A percentile compares a stretch with the other conserved stretches of the same genome.
phyloP scores from a whole-genome alignment of 1,140 invertebrate species.

The Heliconius hewitsoni region DNA sequence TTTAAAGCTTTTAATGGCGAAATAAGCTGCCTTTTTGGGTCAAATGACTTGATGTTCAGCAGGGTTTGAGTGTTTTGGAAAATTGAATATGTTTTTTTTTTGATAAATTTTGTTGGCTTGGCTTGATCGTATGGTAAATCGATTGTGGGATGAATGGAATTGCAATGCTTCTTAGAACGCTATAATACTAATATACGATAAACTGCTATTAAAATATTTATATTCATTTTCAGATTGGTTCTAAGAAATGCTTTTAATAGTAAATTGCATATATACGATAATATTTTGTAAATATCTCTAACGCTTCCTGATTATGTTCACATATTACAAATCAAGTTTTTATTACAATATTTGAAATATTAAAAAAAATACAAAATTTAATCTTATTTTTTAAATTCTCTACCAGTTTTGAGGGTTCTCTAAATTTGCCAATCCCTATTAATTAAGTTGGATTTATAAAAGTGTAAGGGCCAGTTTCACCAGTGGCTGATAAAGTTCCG shows the following conservation, averaged over 20 bases:
- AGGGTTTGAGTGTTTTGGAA: neutral
- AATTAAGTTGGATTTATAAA: no score
- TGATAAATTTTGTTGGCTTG: neutral
- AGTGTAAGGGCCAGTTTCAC: no score
- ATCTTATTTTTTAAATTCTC: no score
- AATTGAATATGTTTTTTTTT: neutral
- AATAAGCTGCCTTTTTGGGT: conserved; percentile 34
- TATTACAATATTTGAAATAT: no score
- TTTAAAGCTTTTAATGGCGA: conserved; percentile 26
- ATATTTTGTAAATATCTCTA: neutral
- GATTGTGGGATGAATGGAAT: neutral
- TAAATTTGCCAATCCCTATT: no score
- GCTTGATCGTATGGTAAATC: neutral
- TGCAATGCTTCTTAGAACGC: neutral
- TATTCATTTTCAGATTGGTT: conserved; percentile 2
- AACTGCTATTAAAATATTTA: conserved; percentile 18
- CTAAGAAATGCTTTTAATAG: neutral
- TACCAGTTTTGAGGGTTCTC: no score
- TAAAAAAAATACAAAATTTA: no score
- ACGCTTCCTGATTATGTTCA: no score
- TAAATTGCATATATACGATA: neutral
- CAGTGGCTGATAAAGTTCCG: no score
- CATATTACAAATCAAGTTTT: no score
- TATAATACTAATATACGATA: conserved; percentile 6
- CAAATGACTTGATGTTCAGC: conserved; percentile 16